Evolutionary conservation across 1,140 invertebrate species (phyloP).

Genomic region (Phymastichus coffea): DNA sequence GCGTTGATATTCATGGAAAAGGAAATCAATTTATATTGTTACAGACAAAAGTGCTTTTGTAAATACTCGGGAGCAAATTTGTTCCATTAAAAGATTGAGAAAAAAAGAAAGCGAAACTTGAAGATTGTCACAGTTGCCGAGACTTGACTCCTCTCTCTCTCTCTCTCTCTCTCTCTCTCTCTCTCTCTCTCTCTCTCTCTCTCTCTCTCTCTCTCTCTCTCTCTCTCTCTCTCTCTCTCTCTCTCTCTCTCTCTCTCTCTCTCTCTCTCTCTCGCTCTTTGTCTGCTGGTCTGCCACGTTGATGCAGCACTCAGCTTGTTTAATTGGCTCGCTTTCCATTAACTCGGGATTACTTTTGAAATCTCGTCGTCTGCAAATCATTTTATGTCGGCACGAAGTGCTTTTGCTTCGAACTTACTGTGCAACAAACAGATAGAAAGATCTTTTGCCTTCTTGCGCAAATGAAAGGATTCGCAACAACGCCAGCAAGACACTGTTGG

Average conservation of each 20-base stretch:
- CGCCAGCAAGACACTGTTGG: too few relatives aligned
- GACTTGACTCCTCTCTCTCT: not conserved
- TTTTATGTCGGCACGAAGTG: not conserved
- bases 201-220: not conserved
- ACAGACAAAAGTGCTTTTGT: too few relatives aligned
- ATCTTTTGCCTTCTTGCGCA: too few relatives aligned
- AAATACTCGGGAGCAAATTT: too few relatives aligned
- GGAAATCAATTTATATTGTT: too few relatives aligned
- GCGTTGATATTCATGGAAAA: too few relatives aligned
- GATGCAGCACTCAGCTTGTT: not conserved
- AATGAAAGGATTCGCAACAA: too few relatives aligned
- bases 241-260: conserved; percentile 1
- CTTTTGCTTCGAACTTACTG: conserved; percentile 14
- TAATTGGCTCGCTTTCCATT: conserved; percentile 19
- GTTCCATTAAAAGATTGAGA: too few relatives aligned
- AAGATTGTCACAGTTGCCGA: too few relatives aligned
- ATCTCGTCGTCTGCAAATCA: conserved; percentile 1
- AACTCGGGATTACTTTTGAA: conserved; percentile 8
- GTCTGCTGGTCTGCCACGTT: not conserved
- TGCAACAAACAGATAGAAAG: too few relatives aligned
- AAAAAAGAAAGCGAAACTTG: too few relatives aligned
- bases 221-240: too few relatives aligned
- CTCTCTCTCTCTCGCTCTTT: conserved; percentile 6
- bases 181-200: not conserved
- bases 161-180: not conserved